A percentile compares a stretch with the other conserved stretches of the same genome.
These are phyloP conservation scores for Spatulosminthurus flaviceps DNA, from an alignment of 2,888 invertebrate genomes.

Conservation along the genomic window DNA sequence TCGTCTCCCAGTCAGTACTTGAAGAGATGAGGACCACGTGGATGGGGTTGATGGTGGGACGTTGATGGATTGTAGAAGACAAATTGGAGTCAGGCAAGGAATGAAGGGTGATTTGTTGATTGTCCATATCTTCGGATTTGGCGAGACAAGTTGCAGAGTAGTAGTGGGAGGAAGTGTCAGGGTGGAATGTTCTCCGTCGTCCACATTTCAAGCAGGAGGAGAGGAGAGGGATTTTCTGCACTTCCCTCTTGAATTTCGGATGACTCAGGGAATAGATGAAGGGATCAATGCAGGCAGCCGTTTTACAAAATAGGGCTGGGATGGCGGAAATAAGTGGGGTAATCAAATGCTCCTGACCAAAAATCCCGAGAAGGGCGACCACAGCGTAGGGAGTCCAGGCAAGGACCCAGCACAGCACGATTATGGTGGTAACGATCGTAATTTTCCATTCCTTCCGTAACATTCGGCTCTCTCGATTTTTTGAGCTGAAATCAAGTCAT, in stretches of 20 bases:
- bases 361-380: slow-evolving; percentile 78
- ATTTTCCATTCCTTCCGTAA: slow-evolving; percentile 75
- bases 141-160: slow-evolving; percentile 20
- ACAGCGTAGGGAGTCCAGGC: slow-evolving; percentile 86
- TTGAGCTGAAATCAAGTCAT: background rate
- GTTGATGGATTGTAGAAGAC: too few species aligned
- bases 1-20: too few species aligned
- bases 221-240: slow-evolving; percentile 65
- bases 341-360: slow-evolving; percentile 73
- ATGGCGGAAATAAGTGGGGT: slow-evolving; percentile 79
- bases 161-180: slow-evolving; percentile 28
- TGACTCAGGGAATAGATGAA: slow-evolving; percentile 82
- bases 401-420: slow-evolving; percentile 78
- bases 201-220: background rate
- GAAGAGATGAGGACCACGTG: too few species aligned
- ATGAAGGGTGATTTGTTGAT: background rate
- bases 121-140: background rate
- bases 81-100: background rate
- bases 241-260: slow-evolving; percentile 77
- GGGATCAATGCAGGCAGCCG: slow-evolving; percentile 82
- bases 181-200: background rate
- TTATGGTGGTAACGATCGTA: slow-evolving; percentile 75
- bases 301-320: slow-evolving; percentile 82
- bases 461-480: background rate
- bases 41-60: too few species aligned